phyloP scores from a whole-genome alignment of 2,888 invertebrate genomes.

The Synanthedon vespiformis region DNA sequence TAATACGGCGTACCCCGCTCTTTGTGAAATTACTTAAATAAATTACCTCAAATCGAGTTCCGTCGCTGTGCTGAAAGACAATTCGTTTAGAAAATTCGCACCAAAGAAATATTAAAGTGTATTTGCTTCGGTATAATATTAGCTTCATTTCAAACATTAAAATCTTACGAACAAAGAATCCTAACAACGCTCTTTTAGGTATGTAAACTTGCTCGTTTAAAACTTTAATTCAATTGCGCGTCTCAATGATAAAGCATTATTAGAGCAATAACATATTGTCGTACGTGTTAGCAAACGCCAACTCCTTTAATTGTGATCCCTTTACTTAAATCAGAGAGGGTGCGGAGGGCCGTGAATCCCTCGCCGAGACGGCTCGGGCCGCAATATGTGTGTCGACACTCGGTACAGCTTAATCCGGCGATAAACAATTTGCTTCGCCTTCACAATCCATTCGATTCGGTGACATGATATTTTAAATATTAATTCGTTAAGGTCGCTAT shows the following conservation, averaged over 20 bases:
- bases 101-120: background rate
- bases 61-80: slow-evolving; percentile 28
- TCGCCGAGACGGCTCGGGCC: slow-evolving; percentile 21
- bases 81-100: slow-evolving; percentile 40
- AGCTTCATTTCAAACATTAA: too few species aligned
- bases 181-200: too few species aligned
- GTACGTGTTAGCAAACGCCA: slow-evolving; percentile 39
- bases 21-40: slow-evolving; percentile 62
- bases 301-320: slow-evolving; percentile 49
- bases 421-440: slow-evolving; percentile 59
- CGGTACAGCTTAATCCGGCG: slow-evolving; percentile 45
- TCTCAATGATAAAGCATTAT: too few species aligned
- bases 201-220: too few species aligned
- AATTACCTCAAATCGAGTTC: slow-evolving; percentile 56
- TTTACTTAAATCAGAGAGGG: slow-evolving; percentile 30
- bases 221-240: background rate
- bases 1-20: slow-evolving; percentile 56
- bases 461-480: slow-evolving; percentile 44
- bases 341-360: slow-evolving; percentile 15
- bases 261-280: slow-evolving; percentile 7
- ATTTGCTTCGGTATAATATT: too few species aligned
- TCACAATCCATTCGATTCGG: slow-evolving; percentile 44
- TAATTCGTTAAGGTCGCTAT: slow-evolving; percentile 40
- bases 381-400: slow-evolving; percentile 50
- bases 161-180: too few species aligned